Base-by-base conservation (phyloP, 2,888 invertebrate species). In the Brachyptera putata region DNA sequence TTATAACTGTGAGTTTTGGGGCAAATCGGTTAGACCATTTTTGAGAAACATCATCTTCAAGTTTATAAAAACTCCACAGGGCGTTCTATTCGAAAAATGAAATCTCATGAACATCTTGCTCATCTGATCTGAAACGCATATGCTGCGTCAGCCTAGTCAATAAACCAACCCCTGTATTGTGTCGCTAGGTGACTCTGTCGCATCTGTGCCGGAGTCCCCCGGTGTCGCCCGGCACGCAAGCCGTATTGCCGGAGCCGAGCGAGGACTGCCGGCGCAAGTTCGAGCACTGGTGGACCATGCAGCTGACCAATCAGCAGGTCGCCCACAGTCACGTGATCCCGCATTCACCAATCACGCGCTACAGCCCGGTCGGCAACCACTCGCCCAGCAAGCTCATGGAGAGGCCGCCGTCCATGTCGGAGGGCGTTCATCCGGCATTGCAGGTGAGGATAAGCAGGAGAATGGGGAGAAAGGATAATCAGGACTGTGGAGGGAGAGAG, bases 261-360 rank as follows among this genome's bases (percentile, higher is more conserved):
- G 94, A 94, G 67, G 95, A 95, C 56, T 84, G 87, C 70, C 84
- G 90, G 24, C 81, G 91, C 62, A 91, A 91, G 73, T 95, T 95
- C 75, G 94, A 95, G 71, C 87, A 89, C 60, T 95, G 95, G 95
- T 91, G 90, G 85, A 83, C 84, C 43, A 81, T 85, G 59, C 89
- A 89, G 70, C 81, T 87, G 55, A 84, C 84, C 76, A 80, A 70
- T 69, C 74, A 58, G 72, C 79, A 57, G 72, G 59, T 64, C 61
- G 55, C 61, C 57, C 57, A 61, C 62, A 34, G 63, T 58, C 43
- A 58, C 57, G 39, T 16, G 14, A 39, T 21, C 53, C 57, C 62
- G 2, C 61, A 56, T 36, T 56, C 59, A n/a, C 57, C 57, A 24
- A 56, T 62, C 60, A 63, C 64, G 25, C 58, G 64, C 16, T 60